Evolutionary conservation across 2,113 vertebrate species (phyloP).

Genomic region (Thermophis baileyi): DNA sequence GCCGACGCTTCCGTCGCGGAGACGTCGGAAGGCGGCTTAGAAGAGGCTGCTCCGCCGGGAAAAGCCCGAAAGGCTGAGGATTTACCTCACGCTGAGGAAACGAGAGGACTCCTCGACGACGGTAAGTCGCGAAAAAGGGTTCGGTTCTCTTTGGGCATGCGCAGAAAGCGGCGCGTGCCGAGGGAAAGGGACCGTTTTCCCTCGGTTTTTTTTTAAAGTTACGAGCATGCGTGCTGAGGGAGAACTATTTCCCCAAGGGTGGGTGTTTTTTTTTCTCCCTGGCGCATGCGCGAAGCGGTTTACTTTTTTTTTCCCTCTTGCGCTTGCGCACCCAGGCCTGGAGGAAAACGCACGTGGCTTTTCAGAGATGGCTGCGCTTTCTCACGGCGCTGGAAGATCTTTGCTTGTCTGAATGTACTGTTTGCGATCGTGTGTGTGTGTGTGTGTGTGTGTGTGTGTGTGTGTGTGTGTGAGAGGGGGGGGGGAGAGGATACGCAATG

Average conservation of each 20-base stretch:
- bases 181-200: background rate
- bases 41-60: background rate
- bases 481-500: too few species aligned
- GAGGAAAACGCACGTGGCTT: background rate
- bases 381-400: background rate
- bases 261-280: background rate
- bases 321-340: background rate
- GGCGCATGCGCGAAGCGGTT: background rate
- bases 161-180: background rate
- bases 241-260: background rate
- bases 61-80: too few species aligned
- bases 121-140: background rate
- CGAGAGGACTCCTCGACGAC: background rate
- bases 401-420: too few species aligned
- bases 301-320: accelerated
- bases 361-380: accelerated
- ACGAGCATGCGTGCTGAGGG: background rate
- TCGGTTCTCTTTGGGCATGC: background rate
- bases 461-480: accelerated
- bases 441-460: too few species aligned
- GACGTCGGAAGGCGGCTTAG: background rate
- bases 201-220: background rate
- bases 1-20: background rate
- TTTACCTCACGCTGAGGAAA: background rate
- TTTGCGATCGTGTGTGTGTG: background rate